phyloP scores from a whole-genome alignment of 2,888 invertebrate species.

The Halictus ligatus region DNA sequence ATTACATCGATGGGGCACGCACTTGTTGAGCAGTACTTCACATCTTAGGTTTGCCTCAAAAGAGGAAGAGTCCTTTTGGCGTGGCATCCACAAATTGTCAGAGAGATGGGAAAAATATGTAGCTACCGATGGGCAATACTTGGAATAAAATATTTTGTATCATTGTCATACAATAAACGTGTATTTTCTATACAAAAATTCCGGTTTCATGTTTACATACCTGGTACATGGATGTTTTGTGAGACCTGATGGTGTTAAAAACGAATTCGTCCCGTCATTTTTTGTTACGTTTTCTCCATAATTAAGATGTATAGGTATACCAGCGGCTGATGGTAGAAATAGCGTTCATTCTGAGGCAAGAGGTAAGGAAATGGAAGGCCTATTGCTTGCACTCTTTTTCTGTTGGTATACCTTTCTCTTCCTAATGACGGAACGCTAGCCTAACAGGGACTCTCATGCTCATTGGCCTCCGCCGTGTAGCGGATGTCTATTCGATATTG shows the following conservation, averaged over 20 bases:
- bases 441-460: background rate
- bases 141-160: too few species aligned
- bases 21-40: too few species aligned
- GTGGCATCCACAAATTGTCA: too few species aligned
- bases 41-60: too few species aligned
- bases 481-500: too few species aligned
- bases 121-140: too few species aligned
- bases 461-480: background rate
- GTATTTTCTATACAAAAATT: too few species aligned
- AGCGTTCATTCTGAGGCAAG: background rate
- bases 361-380: background rate
- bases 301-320: background rate
- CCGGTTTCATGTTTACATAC: too few species aligned
- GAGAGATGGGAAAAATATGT: too few species aligned
- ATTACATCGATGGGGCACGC: too few species aligned
- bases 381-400: background rate
- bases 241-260: background rate
- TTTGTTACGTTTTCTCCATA: background rate
- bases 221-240: background rate
- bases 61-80: too few species aligned
- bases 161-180: too few species aligned
- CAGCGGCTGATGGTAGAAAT: background rate
- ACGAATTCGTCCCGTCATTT: background rate
- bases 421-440: background rate
- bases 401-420: slow-evolving; percentile 1